A percentile compares a stretch with the other conserved stretches of the same genome.
phyloP scores from a whole-genome alignment of 2,113 vertebrate species.

The Zosterops borbonicus region DNA sequence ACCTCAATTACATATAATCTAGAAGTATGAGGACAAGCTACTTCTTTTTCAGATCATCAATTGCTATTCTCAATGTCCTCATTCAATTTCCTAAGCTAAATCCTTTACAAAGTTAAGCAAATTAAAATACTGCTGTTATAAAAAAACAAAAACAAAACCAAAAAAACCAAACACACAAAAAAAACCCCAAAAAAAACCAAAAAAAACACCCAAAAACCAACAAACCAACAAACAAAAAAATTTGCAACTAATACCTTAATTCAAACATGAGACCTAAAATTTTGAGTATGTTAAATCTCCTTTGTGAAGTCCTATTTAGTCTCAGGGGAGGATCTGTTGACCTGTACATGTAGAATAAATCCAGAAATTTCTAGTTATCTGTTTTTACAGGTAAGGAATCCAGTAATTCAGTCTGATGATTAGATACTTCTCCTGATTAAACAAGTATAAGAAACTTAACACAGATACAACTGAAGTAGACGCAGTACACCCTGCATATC shows the following conservation, averaged over 20 bases:
- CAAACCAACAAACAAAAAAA: no score
- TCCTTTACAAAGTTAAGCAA: not conserved
- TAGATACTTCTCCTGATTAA: not conserved
- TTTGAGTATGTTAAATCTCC: not conserved
- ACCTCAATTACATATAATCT: not conserved
- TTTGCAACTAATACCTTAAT: not conserved
- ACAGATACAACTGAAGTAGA: not conserved
- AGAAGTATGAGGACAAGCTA: not conserved
- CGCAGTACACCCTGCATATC: not conserved
- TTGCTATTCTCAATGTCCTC: not conserved
- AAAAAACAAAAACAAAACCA: no score
- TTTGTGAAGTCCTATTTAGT: not conserved
- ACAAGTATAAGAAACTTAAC: not conserved
- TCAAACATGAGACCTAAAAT: not conserved
- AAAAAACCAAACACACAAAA: no score
- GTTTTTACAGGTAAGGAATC: not conserved
- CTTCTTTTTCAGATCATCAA: not conserved
- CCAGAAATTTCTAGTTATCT: not conserved
- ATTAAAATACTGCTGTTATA: not conserved
- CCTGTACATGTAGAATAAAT: not conserved
- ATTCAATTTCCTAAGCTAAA: not conserved
- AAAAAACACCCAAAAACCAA: no score
- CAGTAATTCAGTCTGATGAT: not conserved
- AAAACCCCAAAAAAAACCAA: no score
- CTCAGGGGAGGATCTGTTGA: not conserved